Evolutionary conservation across 2,797 vertebrate genomes (phyloP), one percentile per base, ranked within the genome.

Genomic region (Percopsis omiscomaycus): DNA sequence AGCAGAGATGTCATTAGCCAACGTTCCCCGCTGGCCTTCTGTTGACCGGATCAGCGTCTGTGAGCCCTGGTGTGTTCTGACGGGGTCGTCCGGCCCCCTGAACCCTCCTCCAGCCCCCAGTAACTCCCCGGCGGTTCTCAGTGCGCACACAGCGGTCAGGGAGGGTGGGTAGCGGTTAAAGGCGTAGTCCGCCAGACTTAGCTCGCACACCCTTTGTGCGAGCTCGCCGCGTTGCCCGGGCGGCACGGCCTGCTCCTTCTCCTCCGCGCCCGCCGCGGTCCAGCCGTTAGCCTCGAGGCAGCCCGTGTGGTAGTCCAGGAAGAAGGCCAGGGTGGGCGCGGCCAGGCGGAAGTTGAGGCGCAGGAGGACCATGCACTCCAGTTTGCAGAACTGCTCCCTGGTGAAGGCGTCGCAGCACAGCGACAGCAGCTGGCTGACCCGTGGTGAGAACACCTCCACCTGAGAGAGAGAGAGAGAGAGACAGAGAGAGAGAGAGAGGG

Each of bases 151-250:
- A 5, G 95, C 95, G 66, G 95, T 89, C 61, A 97, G 86, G 12
- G 97, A 98, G 0, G 96, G 95, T 0, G 87, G 54, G 67, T 96
- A 97, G 16, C 84, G 87, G 79, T 89, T 93, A 81, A 99, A 98
- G 14, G 94, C 75, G 2, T 98, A 97, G 84, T 99, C 97, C 0
- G 97, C 95, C 55, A 98, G 79, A 77, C 94, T 98, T 74, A 99
- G 85, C 87, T 96, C 94, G 0, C 95, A 94, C 44, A 98, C 72
- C 12, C 87, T 91, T 9, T 49, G 89, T 0, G 96, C 95, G 29
- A 98, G 71, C 16, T 66, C 71, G 60, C 86, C 0, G 32, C 32
- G 5, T 6, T 37, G 32, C 32, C 32, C 32, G 5, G 32, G 4
- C 5, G 32, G 32, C 6, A 6, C 64, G 0, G 61, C 32, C 32